Evolutionary conservation across 2,888 invertebrate species (phyloP), one percentile per base, ranked within the genome.

Genomic region (Chymomyza caudatula): DNA sequence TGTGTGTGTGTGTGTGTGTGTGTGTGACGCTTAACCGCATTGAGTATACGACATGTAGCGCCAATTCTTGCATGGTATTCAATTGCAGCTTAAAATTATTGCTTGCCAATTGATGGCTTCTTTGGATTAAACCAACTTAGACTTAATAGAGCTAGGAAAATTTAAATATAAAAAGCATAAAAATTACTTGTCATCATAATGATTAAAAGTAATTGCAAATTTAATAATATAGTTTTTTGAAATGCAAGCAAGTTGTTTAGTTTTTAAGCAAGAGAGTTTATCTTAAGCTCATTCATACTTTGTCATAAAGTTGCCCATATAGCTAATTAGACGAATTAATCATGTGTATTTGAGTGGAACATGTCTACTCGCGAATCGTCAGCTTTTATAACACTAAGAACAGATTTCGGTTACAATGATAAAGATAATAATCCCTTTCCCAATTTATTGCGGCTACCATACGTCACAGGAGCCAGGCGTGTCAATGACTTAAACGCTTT

Each of bases 1-100:
- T 71, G 72, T 60, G 63, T 58, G 57, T 63, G 56, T 67, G 67
- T 22, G 52, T n/a, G n/a, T n/a, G n/a, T n/a, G n/a, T n/a, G n/a
- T n/a, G n/a, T n/a, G n/a, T n/a, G n/a, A n/a, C 37, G 55, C 51
- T 54, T 15, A 6, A 47, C 66, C 69, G 13, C 47, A 68, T 8
- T n/a, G 13, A 37, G 15, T 42, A 43, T 52, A 51, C 43, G 54
- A 54, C 19, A 53, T 29, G 63, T 49, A 42, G 52, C 52, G 29
- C 22, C 52, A 63, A 37, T 37, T 37, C 29, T 37, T 37, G 29
- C 29, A 11, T 37, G 11, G 11, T 5, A 37, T 4, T 37, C 4
- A 37, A 4, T 11, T 11, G 29, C 29, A 37, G 29, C 29, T 37
- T 37, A 37, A 37, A 11, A 4, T 37, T 37, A 37, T 37, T 11